Base-by-base conservation (phyloP, 2,888 invertebrate genomes). In the Arctia plantaginis region DNA sequence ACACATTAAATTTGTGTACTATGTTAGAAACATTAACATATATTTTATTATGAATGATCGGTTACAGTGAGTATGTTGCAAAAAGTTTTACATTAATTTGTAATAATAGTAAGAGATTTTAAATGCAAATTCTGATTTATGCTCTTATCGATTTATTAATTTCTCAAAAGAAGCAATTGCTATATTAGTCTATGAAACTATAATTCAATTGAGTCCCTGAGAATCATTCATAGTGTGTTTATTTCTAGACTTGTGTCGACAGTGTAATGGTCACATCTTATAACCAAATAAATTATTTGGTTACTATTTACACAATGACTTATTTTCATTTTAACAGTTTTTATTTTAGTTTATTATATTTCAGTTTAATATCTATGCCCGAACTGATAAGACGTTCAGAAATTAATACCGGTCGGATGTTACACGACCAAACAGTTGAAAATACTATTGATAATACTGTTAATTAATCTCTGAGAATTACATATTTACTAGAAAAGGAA, bases 201-300 rank as follows among this genome's bases (percentile, higher is more conserved):
- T 64, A 44, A 71, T 70, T 77, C 67, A 69, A 76, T 70, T 59
- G 78, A 77, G 77, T 82, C 77, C 83, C 74, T 75, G n/a, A 27
- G n/a, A 75, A 64, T 13, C 41, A 79, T 76, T 70, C 18, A 78
- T 65, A 64, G 30, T 76, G 74, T 80, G 76, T 82, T 77, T 18
- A 47, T 80, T 59, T 55, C n/a, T 23, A 30, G 55, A 68, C 75
- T 76, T 70, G 66, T 66, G 73, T 51, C 74, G 12, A 80, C 78
- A 81, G 81, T 80, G 79, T 73, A 59, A 76, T 83, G 83, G 20
- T 81, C 83, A 81, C 74, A 33, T 64, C 73, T 75, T 72, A 71
- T 68, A 59, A 59, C 71, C 35, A n/a, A 74, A 71, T 8, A 39
- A 44, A 44, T 66, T n/a, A n/a, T n/a, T n/a, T n/a, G n/a, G n/a